Conservation (phyloP, 2,888 invertebrate genomes). For the Drosophila austrosaltans region DNA sequence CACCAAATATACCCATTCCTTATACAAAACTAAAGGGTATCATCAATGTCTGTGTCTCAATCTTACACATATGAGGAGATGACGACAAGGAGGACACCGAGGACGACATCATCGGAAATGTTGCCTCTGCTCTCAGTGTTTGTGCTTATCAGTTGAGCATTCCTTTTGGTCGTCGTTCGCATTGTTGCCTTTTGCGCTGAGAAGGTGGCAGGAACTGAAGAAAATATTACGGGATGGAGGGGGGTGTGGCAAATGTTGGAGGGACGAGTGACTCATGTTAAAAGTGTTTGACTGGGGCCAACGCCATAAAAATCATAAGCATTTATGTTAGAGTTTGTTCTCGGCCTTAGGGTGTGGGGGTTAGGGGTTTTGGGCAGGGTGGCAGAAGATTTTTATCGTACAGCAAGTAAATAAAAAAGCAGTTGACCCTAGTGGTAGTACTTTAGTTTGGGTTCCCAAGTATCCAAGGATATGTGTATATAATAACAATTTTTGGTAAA, state of each 20-base stretch:
- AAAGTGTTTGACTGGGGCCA: slow-evolving; percentile 62
- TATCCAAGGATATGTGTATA: slow-evolving; percentile 46
- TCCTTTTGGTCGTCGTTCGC: slow-evolving; percentile 52
- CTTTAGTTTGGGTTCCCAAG: slow-evolving; percentile 30
- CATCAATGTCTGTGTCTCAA: slow-evolving; percentile 18
- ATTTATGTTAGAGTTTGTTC: slow-evolving; percentile 47
- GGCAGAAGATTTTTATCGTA: slow-evolving; percentile 54
- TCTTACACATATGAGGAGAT: slow-evolving; percentile 18
- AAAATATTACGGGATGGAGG: neutral
- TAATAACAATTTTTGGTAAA: slow-evolving; percentile 75
- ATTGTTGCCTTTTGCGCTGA: slow-evolving; percentile 53
- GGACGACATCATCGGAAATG: slow-evolving; percentile 57
- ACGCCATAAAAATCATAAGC: slow-evolving; percentile 75
- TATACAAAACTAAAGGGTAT: neutral
- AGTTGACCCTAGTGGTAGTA: slow-evolving; percentile 38
- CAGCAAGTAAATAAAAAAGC: slow-evolving; percentile 62
- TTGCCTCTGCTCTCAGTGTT: slow-evolving; percentile 40
- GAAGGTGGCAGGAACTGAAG: slow-evolving; percentile 11
- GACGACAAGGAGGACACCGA: slow-evolving; percentile 18
- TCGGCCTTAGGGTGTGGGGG: neutral
- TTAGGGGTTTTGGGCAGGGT: slow-evolving; percentile 7
- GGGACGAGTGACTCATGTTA: slow-evolving; percentile 56
- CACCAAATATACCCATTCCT: neutral
- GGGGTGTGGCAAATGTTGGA: neutral
- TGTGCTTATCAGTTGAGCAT: slow-evolving; percentile 62